Base-by-base conservation (phyloP, 2,888 invertebrate species). In the Tridacna gigas region DNA sequence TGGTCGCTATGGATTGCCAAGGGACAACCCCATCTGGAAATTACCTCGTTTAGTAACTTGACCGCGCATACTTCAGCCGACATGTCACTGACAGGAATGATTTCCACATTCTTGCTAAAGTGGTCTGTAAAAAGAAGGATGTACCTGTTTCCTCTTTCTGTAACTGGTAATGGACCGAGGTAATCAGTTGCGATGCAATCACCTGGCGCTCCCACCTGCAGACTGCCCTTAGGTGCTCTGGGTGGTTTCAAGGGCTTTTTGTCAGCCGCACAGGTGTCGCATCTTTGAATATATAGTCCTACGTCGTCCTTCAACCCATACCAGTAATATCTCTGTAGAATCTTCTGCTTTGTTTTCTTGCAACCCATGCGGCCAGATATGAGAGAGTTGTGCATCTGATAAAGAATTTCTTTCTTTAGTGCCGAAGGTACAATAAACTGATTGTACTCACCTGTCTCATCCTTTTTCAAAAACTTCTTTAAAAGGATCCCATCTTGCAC, bases 191-290 rank as follows among this genome's bases (percentile, higher is more conserved):
- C 80, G 13, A 85, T 2, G 0, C 63, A 28, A 56, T 85, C 82
- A 66, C 84, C 47, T n/a, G 86, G 80, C 22, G 66, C 20, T 96
- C 97, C 92, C 98, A 99, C 95, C 97, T 98, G 37, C 97, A 97
- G 93, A 98, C 98, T 7, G 18, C 80, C 71, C 61, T 78, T 28
- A 28, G 76, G 79, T n/a, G 83, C 81, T 47, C n/a, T 75, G 0
- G 77, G 67, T 26, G 48, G 37, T 22, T 76, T 78, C n/a, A 22
- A 7, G 5, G 79, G 76, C 13, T 45, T 69, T 60, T 86, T 86
- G n/a, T 60, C 74, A n/a, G 61, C 47, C 15, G 77, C 79, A 80
- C 84, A 85, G 20, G 26, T 56, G 25, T 77, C 74, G 73, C 83
- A 83, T 15, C 51, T 7, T 37, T 28, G n/a, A 15, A 80, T 60